Percentiles rank a stretch among this genome's conserved stretches.
These are phyloP conservation scores for Ramazzottius varieornatus DNA, from an alignment of 2,888 invertebrate genomes.

Conservation along the genomic window DNA sequence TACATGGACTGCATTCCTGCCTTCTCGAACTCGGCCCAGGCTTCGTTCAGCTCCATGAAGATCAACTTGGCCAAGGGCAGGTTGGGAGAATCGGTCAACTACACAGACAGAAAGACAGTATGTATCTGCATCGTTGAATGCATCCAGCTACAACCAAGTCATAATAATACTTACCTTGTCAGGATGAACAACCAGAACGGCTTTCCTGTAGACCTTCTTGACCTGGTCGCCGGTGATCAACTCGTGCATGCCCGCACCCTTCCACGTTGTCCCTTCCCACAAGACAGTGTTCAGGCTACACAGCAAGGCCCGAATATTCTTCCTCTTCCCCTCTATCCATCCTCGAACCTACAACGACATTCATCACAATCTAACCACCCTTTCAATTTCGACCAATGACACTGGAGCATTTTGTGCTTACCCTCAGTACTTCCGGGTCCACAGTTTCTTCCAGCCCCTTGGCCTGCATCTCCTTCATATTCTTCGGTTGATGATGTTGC, in stretches of 20 bases:
- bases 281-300: conserved; percentile 76
- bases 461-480: not conserved
- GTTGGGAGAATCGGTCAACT: conserved; percentile 75
- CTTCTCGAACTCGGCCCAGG: conserved; percentile 86
- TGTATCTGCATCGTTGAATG: not conserved
- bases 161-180: conserved; percentile 63
- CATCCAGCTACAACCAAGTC: too few species aligned
- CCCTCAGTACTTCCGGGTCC: conserved; percentile 17
- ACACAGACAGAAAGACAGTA: not conserved
- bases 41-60: conserved; percentile 95
- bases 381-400: not conserved
- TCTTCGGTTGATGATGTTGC: not conserved
- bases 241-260: conserved; percentile 74
- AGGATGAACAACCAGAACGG: conserved; percentile 88
- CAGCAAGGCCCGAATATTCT: conserved; percentile 74
- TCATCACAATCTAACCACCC: not conserved
- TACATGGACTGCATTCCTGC: conserved; percentile 7
- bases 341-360: conserved; percentile 32
- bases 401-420: not conserved
- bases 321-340: conserved; percentile 74
- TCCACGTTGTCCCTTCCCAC: conserved; percentile 75
- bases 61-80: conserved; percentile 80
- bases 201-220: conserved; percentile 76
- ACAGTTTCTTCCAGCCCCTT: not conserved
- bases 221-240: conserved; percentile 71